Evolutionary conservation across 2,113 vertebrate species (phyloP), one percentile per base, ranked within the genome.

Genomic region (Bolborhynchus lineola): DNA sequence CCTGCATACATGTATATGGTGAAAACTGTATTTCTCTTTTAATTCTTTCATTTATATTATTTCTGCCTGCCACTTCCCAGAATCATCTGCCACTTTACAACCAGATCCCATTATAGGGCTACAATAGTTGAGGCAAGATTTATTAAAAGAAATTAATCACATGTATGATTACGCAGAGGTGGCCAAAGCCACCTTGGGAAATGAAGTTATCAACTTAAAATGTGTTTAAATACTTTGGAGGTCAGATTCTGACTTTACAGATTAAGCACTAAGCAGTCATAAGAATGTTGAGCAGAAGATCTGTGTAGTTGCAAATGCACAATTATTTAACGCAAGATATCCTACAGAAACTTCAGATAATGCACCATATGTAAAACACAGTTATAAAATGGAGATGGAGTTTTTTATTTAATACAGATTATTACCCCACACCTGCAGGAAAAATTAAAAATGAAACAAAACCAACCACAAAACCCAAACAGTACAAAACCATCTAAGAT

Each of bases 91-190:
- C n/a, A 75, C 49, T 44, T 79, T 64, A 52, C 0, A 1, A 49
- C 6, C 29, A 82, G 62, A 68, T 79, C n/a, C 62, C 39, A 86
- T 46, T 78, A 68, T 9, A 75, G 29, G n/a, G 21, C 52, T 47
- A 63, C 29, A 33, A 67, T 13, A 47, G 55, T 39, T n/a, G 50
- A 70, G 35, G 41, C 16, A 87, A 76, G 41, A 84, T 62, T 76
- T 91, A 93, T 76, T 87, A 67, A 70, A 93, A 71, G 35, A 93
- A 88, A 81, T 88, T 71, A 80, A 93, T 80, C 83, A 84, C 24
- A 23, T 9, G 24, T 21, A 62, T 71, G 79, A 88, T 21, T 76
- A 63, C 19, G 33, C 76, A 88, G 41, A 84, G 68, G 44, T 90
- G 78, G 35, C 28, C 68, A 64, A 93, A 87, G 26, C 62, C 53